Evolutionary conservation across 2,113 vertebrate species (phyloP), one percentile per base, ranked within the genome.

Genomic region (Antigone vipio): DNA sequence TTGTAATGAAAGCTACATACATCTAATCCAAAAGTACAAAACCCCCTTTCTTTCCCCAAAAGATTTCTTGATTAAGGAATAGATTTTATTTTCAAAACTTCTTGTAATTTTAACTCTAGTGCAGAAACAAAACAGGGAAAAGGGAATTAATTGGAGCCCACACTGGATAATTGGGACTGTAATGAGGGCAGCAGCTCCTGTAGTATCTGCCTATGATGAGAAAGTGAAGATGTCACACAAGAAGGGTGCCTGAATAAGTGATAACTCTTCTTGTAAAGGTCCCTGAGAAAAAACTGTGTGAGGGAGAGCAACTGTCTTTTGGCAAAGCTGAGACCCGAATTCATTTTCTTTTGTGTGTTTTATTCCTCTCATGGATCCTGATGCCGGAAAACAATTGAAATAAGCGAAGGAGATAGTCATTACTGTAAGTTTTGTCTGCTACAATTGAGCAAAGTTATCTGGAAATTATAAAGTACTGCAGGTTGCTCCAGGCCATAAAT

Each of bases 401-500:
- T n/a, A 34, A 79, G 29, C 35, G 69, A 62, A 92, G 40, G n/a
- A 78, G 53, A 88, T 21, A 11, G 42, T 45, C 30, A 32, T 92
- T 94, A 93, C 56, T 74, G 30, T 88, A 74, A 85, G 20, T 72
- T 88, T 69, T 64, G 42, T 84, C 77, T 89, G 35, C 53, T 87
- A 52, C 53, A 79, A 45, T 20, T 64, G 52, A 71, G 32, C 10
- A 62, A 38, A 69, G 68, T 56, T 76, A 76, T 85, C 67, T 96
- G 81, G 81, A 96, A 93, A 69, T 92, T 53, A 76, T 80, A n/a
- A 92, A 85, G 40, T 42, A 88, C 5, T 75, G 40, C 58, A 97
- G 74, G 53, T 87, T 95, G 52, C 69, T 95, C 62, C 78, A 93
- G 87, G 74, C 67, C 55, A 73, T 79, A 85, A 95, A 89, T 90